These are phyloP conservation scores for Diaprepes abbreviatus DNA, from an alignment of 2,888 invertebrate species.

Conservation along the genomic window DNA sequence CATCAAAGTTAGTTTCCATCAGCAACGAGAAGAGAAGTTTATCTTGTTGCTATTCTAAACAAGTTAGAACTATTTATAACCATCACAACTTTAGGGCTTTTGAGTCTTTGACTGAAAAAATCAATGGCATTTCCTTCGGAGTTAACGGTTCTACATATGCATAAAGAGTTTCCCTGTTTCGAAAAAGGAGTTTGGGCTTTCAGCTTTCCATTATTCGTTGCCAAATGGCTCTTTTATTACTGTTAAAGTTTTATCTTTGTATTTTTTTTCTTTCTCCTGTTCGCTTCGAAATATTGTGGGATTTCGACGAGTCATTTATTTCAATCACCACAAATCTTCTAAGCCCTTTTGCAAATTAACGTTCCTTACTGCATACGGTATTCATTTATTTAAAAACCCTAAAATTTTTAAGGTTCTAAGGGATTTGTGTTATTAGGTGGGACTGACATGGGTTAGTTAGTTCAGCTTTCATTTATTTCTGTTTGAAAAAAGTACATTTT, in stretches of 20 bases:
- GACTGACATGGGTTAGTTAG: neutral
- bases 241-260: constrained; percentile 18
- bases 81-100: constrained; percentile 34
- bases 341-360: constrained; percentile 41
- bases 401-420: neutral
- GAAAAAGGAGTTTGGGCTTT: constrained; percentile 11
- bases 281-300: constrained; percentile 29
- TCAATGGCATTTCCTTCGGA: constrained; percentile 25
- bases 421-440: neutral
- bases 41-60: constrained; percentile 36
- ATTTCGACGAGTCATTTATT: constrained; percentile 35
- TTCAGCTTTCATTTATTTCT: no score
- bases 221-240: constrained; percentile 36
- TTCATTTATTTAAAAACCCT: neutral
- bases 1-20: constrained; percentile 33
- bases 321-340: constrained; percentile 39
- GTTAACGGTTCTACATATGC: constrained; percentile 12
- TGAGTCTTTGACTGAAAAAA: constrained; percentile 23
- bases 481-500: no score
- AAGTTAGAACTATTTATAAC: constrained; percentile 39
- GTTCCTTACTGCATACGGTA: constrained; percentile 34
- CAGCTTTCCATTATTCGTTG: constrained; percentile 21
- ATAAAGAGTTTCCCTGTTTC: constrained; percentile 23
- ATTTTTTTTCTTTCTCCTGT: constrained; percentile 9
- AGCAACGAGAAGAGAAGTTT: constrained; percentile 28